Evolutionary conservation across 1,140 invertebrate genomes (phyloP), one percentile per base, ranked within the genome.

Genomic region (Frieseomelitta varia): DNA sequence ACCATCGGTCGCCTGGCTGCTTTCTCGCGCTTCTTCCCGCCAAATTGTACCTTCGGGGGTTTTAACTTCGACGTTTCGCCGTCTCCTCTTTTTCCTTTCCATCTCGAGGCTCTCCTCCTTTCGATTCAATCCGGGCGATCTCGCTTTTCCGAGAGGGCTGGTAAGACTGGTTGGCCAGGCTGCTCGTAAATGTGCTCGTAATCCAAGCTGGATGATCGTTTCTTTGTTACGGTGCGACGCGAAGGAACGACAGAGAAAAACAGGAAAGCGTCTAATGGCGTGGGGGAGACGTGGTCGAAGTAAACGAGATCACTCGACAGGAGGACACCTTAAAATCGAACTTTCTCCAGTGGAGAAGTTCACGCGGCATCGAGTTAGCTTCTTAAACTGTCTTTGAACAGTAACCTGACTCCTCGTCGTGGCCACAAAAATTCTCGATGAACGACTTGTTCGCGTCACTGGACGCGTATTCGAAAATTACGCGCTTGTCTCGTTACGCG

Each of bases 41-140:
- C 80, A 90, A 92, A 92, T 91, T 92, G 86, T 91, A 90, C 91
- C 91, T 87, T 51, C 55, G 89, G 90, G 90, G 72, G 39, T 84
- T 79, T 91, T 85, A 88, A 91, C 84, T 89, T 88, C 81, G 79
- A 87, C 84, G 72, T 85, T 69, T 39, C 78, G 11, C n/a, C 21
- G 53, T 30, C 14, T 30, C 14, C 77, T 65, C 67, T 34, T 53
- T 53, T 11, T 21, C 10, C 65, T 34, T 47, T 8, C 68, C 61
- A 53, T 61, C 68, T 56, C 79, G 21, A 47, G 47, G 47, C 61
- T 87, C 65, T 51, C 47, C 19, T 56, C 4, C 56, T 47, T 58
- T 71, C 79, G 30, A 79, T 75, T 78, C 74, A 83, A 76, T 83
- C 68, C 73, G 53, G 65, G 21, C 53, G 73, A 4, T 39, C 73